phyloP scores from a whole-genome alignment of 2,113 vertebrate genomes.

The Ptychochromis oligacanthus region DNA sequence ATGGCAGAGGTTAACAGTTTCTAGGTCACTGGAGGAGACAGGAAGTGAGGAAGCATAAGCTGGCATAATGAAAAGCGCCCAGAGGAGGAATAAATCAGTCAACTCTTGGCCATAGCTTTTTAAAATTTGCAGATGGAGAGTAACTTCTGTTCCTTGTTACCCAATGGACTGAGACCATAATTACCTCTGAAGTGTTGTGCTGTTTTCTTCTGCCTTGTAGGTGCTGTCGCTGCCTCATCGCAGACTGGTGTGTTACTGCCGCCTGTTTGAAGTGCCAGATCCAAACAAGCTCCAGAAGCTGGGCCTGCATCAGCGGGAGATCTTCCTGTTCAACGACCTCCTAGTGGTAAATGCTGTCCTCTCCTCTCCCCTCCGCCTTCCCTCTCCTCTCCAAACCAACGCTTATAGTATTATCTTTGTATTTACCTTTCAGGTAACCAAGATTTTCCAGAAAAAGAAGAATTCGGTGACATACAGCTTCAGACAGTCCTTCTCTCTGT shows the following conservation, averaged over 20 bases:
- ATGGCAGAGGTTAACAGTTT: conserved; percentile 7
- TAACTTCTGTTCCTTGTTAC: conserved; percentile 44
- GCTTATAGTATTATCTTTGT: conserved; percentile 1
- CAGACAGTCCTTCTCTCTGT: conserved; percentile 96
- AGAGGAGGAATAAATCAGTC: not conserved
- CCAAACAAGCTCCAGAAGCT: conserved; percentile 97
- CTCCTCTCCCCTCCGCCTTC: not conserved
- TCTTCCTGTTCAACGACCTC: conserved; percentile 99
- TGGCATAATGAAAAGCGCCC: not conserved
- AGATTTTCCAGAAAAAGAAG: conserved; percentile 99
- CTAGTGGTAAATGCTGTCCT: conserved; percentile 84
- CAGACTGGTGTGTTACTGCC: conserved; percentile 96
- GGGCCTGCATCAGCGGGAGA: conserved; percentile 97
- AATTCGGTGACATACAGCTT: conserved; percentile 98
- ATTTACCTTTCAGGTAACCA: conserved; percentile 87
- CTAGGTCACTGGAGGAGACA: not conserved
- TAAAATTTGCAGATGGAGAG: not conserved
- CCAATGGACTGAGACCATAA: conserved; percentile 21
- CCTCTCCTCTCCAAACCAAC: not conserved
- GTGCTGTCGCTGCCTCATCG: conserved; percentile 95
- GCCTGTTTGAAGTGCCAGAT: conserved; percentile 98
- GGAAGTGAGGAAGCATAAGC: not conserved
- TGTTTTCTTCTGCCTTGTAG: conserved; percentile 69
- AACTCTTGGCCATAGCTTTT: not conserved
- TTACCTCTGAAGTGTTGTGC: conserved; percentile 45